A percentile compares a stretch with the other conserved stretches of the same genome.
These are phyloP conservation scores for Halcyon chelicuti DNA, from an alignment of 2,797 vertebrate genomes.

Conservation along the genomic window DNA sequence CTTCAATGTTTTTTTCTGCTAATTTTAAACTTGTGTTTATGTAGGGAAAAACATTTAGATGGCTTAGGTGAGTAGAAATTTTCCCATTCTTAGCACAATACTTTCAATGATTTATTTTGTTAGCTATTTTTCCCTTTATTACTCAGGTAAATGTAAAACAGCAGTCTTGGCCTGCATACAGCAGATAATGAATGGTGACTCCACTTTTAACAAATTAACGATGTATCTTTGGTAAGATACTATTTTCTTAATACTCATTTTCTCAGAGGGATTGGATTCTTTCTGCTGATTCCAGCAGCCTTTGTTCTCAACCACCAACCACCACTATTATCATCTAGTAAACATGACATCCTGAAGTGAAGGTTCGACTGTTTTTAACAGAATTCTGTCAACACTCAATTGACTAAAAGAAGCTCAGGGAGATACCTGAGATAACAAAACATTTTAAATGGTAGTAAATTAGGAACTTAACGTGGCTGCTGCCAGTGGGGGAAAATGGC, in stretches of 20 bases:
- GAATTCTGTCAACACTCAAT: not conserved
- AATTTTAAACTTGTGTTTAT: not conserved
- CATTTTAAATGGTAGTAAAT: not conserved
- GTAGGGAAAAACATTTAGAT: not conserved
- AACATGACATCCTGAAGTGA: fast-evolving
- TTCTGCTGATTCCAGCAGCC: slow-evolving; percentile 2
- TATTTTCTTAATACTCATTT: slow-evolving; percentile 29
- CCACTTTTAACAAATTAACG: not conserved
- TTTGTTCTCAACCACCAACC: not conserved
- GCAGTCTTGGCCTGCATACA: not conserved
- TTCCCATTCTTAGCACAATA: not conserved
- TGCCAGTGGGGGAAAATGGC: not conserved
- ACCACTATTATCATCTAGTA: not conserved
- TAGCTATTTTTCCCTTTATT: not conserved
- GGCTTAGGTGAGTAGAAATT: not conserved
- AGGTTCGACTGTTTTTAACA: not conserved
- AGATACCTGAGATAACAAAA: not conserved
- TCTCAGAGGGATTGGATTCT: not conserved
- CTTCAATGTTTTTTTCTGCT: not conserved
- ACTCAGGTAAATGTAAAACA: slow-evolving; percentile 22
- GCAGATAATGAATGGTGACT: slow-evolving; percentile 15
- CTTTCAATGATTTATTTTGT: not conserved
- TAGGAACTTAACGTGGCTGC: not conserved
- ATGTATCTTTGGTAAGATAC: not conserved
- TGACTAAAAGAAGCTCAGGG: not conserved